Percentiles rank a stretch among this genome's conserved stretches.
Evolutionary conservation across 2,888 invertebrate species (phyloP).

Genomic region (Caenorhabditis zanzibari): DNA sequence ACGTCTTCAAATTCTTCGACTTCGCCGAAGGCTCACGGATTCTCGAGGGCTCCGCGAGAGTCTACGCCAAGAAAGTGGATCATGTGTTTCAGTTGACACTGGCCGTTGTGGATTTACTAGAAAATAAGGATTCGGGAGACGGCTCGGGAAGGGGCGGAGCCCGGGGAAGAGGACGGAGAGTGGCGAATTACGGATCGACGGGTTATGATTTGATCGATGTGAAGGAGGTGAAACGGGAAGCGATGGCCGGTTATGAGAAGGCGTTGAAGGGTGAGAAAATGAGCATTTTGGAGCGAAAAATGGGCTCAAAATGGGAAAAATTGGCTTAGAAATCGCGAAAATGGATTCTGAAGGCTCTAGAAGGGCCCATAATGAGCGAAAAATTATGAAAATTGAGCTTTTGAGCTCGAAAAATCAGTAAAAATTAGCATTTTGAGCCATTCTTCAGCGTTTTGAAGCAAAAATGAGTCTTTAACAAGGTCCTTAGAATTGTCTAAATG

Average conservation of each 20-base stretch:
- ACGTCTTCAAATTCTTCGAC: conserved; percentile 85
- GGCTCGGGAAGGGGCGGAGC: not conserved
- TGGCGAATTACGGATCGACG: conserved; percentile 41
- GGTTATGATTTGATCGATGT: conserved; percentile 32
- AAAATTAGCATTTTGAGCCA: not conserved
- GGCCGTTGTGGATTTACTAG: conserved; percentile 35
- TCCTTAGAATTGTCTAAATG: too few species aligned
- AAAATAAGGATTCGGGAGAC: conserved; percentile 21
- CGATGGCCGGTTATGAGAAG: not conserved
- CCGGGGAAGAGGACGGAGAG: not conserved
- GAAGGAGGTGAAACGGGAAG: not conserved
- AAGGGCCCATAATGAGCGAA: too few species aligned
- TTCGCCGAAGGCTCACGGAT: conserved; percentile 90
- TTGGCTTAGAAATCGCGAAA: too few species aligned
- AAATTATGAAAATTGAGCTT: not conserved
- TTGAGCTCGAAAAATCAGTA: not conserved
- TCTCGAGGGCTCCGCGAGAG: conserved; percentile 88
- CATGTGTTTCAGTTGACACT: conserved; percentile 34
- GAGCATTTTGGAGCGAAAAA: not conserved
- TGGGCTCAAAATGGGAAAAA: not conserved
- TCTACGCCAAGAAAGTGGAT: conserved; percentile 88
- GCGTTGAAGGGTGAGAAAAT: not conserved
- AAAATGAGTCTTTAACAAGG: too few species aligned
- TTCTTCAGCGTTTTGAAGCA: too few species aligned
- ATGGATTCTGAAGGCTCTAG: too few species aligned